Conservation (phyloP, 1,140 invertebrate species). For the Alviniconcha marisindica region DNA sequence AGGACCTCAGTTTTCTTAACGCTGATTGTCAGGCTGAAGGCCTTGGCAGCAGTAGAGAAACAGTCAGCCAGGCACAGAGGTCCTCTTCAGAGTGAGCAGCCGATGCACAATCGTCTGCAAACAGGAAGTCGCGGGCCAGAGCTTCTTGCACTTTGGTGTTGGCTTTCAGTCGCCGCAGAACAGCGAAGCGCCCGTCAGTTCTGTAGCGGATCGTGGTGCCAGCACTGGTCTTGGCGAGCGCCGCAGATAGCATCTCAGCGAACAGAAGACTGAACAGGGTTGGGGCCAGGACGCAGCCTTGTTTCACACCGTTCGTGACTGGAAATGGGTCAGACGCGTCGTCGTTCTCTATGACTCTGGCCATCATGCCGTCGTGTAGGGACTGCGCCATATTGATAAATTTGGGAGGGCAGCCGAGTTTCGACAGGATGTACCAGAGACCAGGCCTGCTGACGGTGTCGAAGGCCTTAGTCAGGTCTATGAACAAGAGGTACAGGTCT, state of each 20-base stretch:
- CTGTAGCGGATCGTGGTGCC: not conserved
- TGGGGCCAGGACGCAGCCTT: conserved; percentile 44
- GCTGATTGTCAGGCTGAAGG: conserved; percentile 5
- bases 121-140: not conserved
- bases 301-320: conserved; percentile 42
- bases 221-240: not conserved
- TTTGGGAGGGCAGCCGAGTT: conserved; percentile 41
- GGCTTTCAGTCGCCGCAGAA: not conserved
- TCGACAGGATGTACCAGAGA: conserved; percentile 49
- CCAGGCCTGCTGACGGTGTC: conserved; percentile 51
- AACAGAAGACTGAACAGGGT: conserved; percentile 43
- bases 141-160: not conserved
- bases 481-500: conserved; percentile 45
- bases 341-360: conserved; percentile 28
- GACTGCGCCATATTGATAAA: conserved; percentile 34
- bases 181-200: not conserved
- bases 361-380: conserved; percentile 45
- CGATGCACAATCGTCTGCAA: conserved; percentile 4
- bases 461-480: conserved; percentile 57
- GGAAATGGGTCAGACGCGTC: conserved; percentile 27
- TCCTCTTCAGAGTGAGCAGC: not conserved
- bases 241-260: conserved; percentile 30
- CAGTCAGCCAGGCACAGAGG: not conserved
- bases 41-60: not conserved
- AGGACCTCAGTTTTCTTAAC: conserved; percentile 12